Base-by-base conservation (phyloP, 1,140 invertebrate genomes). In the Brachystomella parvula region DNA sequence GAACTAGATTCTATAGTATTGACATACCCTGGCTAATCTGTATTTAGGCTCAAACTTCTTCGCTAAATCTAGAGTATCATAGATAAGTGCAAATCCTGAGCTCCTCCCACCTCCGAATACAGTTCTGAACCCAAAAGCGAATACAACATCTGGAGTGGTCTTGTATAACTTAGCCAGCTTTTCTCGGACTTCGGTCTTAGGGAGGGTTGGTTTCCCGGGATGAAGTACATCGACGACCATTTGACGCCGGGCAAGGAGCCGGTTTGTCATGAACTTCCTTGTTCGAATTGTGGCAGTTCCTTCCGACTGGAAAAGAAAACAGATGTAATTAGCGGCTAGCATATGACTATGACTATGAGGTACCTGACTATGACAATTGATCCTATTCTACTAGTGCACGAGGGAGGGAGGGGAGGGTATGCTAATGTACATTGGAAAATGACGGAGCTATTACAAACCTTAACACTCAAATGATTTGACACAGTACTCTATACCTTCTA, bases 31-130 rank as follows among this genome's bases (percentile, higher is more conserved):
- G 47, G 84, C 85, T 70, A 98, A 82, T 77, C 96, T 90, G 79
- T 94, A 89, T 83, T 98, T 99, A 35, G 96, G 96, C 83, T 99
- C 97, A 79, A 98, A 98, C 81, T 98, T 99, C 82, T 99, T 99
- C 62, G 95, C 96, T 75, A 86, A 89, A 79, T 99, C 96, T 74
- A 99, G 80, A 32, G 91, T 94, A 76, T 99, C 97, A 79, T 99
- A 99, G 75, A 99, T 89, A 3, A 98, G 81, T n/a, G 89, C 96
- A 81, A 99, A 99, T 31, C 97, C 97, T 66, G 93, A 94, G 15
- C 92, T 94, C 80, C 94, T 96, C 63, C 96, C 96, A 81, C 97
- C 97, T 74, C 96, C 96, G 80, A 99, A 99, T 74, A 96, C 90
- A 28, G 95, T 98, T 75, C 86, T 85, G 83, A 98, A 98, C 65